Evolutionary conservation across 92 coral and sea anemone species (phyloP).

Genomic region (Palythoa grandis): DNA sequence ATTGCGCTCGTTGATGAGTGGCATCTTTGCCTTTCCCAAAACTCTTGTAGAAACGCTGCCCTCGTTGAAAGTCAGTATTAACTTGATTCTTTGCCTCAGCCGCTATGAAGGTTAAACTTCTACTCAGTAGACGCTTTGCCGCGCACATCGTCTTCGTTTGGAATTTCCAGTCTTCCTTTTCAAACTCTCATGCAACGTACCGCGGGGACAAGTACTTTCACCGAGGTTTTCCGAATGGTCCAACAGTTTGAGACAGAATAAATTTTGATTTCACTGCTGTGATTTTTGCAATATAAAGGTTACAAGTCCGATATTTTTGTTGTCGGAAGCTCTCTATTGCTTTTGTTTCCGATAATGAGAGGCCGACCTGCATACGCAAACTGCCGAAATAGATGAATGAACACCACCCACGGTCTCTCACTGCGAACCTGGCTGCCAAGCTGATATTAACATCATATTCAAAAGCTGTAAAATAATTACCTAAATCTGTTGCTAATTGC

Average conservation of each 20-base stretch:
- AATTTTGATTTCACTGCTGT: background rate
- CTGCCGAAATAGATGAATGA: slow-evolving; percentile 1
- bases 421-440: background rate
- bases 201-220: background rate
- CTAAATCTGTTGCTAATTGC: slow-evolving; percentile 33
- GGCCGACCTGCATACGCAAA: slow-evolving; percentile 22
- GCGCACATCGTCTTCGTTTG: slow-evolving; percentile 9
- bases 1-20: background rate
- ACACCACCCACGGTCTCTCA: slow-evolving; percentile 22
- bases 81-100: slow-evolving; percentile 40
- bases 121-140: slow-evolving; percentile 20
- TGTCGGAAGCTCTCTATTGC: slow-evolving; percentile 39
- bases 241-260: background rate
- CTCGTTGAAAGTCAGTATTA: slow-evolving; percentile 37
- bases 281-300: slow-evolving; percentile 7
- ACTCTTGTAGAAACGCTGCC: slow-evolving; percentile 41
- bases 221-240: background rate
- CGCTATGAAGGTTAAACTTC: slow-evolving; percentile 35
- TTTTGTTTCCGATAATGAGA: slow-evolving; percentile 17
- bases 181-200: background rate
- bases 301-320: slow-evolving; percentile 31
- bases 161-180: background rate
- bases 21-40: slow-evolving; percentile 27
- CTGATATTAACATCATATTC: slow-evolving; percentile 11
- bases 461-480: slow-evolving; percentile 2